These are phyloP conservation scores for Drosophila sproati DNA, from an alignment of 1,140 invertebrate genomes.

Conservation along the genomic window DNA sequence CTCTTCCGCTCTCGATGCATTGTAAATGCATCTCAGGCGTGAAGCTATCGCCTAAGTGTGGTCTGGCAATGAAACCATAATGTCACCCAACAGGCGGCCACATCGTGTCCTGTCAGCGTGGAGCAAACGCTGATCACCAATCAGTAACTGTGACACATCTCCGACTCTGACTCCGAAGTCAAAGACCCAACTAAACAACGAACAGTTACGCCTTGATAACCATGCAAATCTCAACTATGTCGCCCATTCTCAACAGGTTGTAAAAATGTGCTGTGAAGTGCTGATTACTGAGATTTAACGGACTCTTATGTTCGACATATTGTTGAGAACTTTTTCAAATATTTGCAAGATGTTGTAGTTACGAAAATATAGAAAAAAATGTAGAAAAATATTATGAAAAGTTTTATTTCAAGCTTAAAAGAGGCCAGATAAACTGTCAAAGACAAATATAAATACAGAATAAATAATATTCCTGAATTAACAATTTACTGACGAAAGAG, in stretches of 20 bases:
- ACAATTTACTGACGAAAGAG: no score
- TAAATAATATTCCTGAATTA: no score
- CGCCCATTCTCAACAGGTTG: slow-evolving; percentile 1
- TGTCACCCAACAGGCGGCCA: slow-evolving; percentile 70
- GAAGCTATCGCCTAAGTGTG: slow-evolving; percentile 71
- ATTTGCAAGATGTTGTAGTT: no score
- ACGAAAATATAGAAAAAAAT: no score
- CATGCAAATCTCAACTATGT: slow-evolving; percentile 7
- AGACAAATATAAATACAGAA: no score
- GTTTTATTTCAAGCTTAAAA: no score
- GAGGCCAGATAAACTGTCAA: no score
- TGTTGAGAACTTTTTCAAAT: not conserved
- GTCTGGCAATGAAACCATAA: slow-evolving; percentile 82
- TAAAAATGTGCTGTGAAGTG: not conserved
- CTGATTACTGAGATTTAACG: slow-evolving; percentile 17
- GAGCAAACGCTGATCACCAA: slow-evolving; percentile 45
- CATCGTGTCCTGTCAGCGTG: slow-evolving; percentile 30
- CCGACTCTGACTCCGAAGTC: not conserved
- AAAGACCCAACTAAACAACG: not conserved
- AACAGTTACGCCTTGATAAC: slow-evolving; percentile 27
- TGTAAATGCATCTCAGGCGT: slow-evolving; percentile 32
- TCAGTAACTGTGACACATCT: slow-evolving; percentile 36
- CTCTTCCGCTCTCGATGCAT: not conserved
- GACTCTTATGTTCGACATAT: not conserved
- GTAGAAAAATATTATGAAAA: no score